These are phyloP conservation scores for Xiphorhynchus elegans DNA, from an alignment of 2,113 vertebrate genomes.

Conservation along the genomic window DNA sequence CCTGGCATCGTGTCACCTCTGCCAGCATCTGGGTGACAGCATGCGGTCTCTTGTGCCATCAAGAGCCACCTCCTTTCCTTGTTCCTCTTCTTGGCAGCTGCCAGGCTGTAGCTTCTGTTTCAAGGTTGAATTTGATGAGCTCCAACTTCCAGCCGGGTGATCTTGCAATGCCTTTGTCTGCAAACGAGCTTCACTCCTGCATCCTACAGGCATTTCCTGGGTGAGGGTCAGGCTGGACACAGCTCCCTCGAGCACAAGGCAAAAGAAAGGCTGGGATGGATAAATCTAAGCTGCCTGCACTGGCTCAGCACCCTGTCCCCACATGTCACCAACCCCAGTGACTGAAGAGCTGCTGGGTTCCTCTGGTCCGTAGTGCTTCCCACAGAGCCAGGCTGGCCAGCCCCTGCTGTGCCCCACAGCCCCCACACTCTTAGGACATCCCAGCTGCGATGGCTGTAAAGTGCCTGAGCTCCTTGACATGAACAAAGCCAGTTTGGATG, in stretches of 20 bases:
- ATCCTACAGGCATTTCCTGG: rapidly evolving
- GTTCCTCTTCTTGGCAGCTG: neutral
- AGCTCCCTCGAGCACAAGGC: neutral
- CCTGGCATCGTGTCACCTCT: rapidly evolving
- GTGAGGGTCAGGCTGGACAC: neutral
- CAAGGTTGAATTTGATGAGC: neutral
- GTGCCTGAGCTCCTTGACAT: neutral
- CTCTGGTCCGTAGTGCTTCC: rapidly evolving
- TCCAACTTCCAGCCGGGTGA: neutral
- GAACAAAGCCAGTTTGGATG: neutral
- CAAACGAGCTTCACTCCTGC: rapidly evolving
- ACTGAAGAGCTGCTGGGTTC: neutral
- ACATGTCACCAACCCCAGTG: rapidly evolving
- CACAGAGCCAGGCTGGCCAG: neutral
- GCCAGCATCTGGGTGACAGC: neutral
- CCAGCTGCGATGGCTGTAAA: neutral
- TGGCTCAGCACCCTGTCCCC: neutral
- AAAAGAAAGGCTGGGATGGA: neutral
- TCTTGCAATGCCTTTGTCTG: neutral
- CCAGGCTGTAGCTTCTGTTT: neutral
- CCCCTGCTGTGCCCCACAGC: neutral
- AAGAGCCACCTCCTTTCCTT: neutral
- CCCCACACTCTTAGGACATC: neutral
- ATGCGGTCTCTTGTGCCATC: rapidly evolving
- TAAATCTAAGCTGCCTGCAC: neutral